Evolutionary conservation across 92 coral and sea anemone species (phyloP).

Genomic region (Zoanthus solanderi): DNA sequence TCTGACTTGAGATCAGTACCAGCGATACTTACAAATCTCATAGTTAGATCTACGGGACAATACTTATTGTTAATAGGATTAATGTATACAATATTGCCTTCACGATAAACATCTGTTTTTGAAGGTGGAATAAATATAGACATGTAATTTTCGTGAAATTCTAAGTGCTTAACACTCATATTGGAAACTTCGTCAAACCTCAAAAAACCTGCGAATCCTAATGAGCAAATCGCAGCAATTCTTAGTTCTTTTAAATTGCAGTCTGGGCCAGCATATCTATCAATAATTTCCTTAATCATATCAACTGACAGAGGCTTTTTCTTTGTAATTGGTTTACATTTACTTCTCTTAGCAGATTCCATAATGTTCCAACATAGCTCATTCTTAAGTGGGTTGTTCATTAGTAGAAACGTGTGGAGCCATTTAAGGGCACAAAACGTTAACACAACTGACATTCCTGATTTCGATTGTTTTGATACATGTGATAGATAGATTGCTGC

Average conservation of each 20-base stretch:
- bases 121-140: constrained; percentile 39
- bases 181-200: constrained; percentile 32
- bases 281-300: neutral
- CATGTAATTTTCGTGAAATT: neutral
- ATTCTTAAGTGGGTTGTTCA: neutral
- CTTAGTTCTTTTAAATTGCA: constrained; percentile 50
- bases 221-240: constrained; percentile 39
- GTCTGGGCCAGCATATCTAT: neutral
- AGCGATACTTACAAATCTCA: constrained; percentile 9
- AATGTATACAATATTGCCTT: constrained; percentile 50
- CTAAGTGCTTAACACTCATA: neutral
- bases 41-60: constrained; percentile 37
- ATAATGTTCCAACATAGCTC: neutral
- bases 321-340: neutral
- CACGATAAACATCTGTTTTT: constrained; percentile 35
- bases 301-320: neutral
- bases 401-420: neutral
- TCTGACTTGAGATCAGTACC: neutral
- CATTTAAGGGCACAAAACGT: neutral
- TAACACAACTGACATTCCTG: neutral
- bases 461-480: neutral
- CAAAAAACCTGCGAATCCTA: constrained; percentile 68
- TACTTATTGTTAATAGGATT: constrained; percentile 2
- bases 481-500: neutral
- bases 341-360: neutral